Conservation (phyloP, 2,113 vertebrate genomes). For the Chaetodon trifascialis region DNA sequence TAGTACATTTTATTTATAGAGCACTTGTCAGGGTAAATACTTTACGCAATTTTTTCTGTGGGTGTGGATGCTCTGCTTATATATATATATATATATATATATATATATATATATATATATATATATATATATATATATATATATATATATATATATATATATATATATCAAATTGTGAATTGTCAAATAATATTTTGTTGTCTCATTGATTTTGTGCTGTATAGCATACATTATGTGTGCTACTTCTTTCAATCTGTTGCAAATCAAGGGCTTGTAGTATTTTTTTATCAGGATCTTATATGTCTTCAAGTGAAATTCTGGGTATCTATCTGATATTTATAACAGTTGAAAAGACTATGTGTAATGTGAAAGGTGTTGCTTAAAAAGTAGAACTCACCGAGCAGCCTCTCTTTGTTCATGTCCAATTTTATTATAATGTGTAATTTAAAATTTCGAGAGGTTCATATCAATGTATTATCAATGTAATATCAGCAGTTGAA, state of each 20-base stretch:
- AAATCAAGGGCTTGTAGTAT: not conserved
- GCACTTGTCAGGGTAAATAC: no score
- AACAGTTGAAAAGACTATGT: not conserved
- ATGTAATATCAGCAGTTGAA: not conserved
- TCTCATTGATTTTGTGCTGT: not conserved
- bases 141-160: no score
- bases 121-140: no score
- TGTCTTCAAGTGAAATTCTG: not conserved
- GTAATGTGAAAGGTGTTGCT: not conserved
- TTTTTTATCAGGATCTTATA: not conserved
- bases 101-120: no score
- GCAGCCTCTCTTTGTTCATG: not conserved
- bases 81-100: no score
- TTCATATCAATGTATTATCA: not conserved
- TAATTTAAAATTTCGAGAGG: not conserved
- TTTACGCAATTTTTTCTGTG: not conserved
- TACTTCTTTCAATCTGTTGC: not conserved
- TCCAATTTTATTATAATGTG: not conserved
- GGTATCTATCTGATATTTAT: not conserved
- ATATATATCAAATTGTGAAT: no score
- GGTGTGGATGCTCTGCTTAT: not conserved
- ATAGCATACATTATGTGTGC: not conserved
- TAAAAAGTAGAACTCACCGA: no score
- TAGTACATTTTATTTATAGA: no score
- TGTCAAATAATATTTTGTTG: no score